Evolutionary conservation across 2,113 vertebrate species (phyloP), one percentile per base, ranked within the genome.

Genomic region (Hyla sarda): DNA sequence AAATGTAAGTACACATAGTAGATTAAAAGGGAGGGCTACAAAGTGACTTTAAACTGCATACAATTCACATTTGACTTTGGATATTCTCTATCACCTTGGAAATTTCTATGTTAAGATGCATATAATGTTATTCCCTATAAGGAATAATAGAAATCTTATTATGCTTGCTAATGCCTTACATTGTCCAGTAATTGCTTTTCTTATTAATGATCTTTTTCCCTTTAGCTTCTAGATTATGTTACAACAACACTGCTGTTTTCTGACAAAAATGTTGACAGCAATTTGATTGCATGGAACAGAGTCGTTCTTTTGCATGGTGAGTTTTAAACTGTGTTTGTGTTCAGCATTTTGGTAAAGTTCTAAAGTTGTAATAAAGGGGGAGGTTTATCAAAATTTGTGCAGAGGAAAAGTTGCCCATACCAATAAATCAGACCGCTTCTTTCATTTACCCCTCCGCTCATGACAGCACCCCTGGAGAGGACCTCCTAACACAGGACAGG

Each of bases 251-350:
- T 99, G 76, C 94, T 97, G 52, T 99, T 99, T 92, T 98, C 98
- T 0, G 98, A 99, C 92, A 98, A 91, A 95, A 98, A 96, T 0
- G 98, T 99, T 6, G 91, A 99, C 92, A 97, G 95, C 92, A 99
- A 97, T 89, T 90, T 99, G 85, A 95, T 99, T 88, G 91, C 97
- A 0, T 99, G 98, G 98, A 99, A 99, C 93, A 95, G 97, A 25
- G 98, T 99, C 56, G 97, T 99, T 76, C 91, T 99, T 85, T 94
- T 99, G 60, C 98, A 99, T 0, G 98, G 98, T 99, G 92, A 95
- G 82, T 75, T 1, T 54, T 23, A 2, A 2, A 16, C 23, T 71
- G 16, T 58, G 56, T 48, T 8, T 9, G 56, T 56, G 13, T 56
- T 56, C 54, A 6, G 54, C 17, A 6, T 56, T 5, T 56, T 21